Evolutionary conservation across 1,140 invertebrate genomes (phyloP), one percentile per base, ranked within the genome.

Genomic region (Andricus grossulariae): DNA sequence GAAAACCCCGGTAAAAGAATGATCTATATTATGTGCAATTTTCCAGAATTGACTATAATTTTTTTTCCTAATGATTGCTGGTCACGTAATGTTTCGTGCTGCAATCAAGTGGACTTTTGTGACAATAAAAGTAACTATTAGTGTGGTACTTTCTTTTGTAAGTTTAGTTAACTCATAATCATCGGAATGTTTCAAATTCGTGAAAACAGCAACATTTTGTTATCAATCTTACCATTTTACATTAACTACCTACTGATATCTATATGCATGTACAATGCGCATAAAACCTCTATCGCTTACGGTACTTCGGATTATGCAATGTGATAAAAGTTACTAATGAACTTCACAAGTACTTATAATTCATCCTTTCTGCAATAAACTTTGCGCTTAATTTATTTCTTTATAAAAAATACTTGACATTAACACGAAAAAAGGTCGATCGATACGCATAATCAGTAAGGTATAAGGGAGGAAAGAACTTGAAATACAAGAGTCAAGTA

Each of bases 101-200:
- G 39, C 57, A 66, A 66, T 66, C 25, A 66, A 66, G 57, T 66
- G 25, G 25, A 39, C 57, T 15, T 39, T 32, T 66, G 25, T 5
- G 57, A 66, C 57, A 66, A 66, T 66, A 32, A 66, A 66, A 66
- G 16, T 66, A 66, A 66, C 57, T 32, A 66, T 21, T 66, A 25
- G 39, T 25, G n/a, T 25, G 57, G 21, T 16, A 66, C 16, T 66
- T 66, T 66, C 25, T 25, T 66, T 39, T 32, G 39, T 16, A 66
- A 32, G 25, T 0, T 3, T 3, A 5, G 25, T 5, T 5, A 32
- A 32, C 2, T 32, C 5, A 32, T 32, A 32, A 32, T 32, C 25
- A 32, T 32, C 25, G 25, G 25, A 32, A 32, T 32, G 5, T 32
- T 32, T 32, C 25, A 32, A 32, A 5, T 32, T 3, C 25, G 5